phyloP scores from a whole-genome alignment of 2,888 invertebrate species.

The Lasius fuliginosus region DNA sequence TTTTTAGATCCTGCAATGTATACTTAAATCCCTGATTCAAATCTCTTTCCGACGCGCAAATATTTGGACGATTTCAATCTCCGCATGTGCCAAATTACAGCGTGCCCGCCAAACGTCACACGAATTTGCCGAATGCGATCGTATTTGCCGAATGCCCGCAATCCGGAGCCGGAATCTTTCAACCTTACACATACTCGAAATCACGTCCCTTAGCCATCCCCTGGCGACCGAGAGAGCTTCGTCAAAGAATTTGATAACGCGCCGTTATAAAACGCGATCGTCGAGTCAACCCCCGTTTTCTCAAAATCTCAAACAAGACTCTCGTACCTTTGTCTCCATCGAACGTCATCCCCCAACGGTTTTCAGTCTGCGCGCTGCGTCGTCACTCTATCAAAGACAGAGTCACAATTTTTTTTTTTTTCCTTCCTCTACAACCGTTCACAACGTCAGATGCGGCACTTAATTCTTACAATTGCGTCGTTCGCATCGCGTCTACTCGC shows the following conservation, averaged over 20 bases:
- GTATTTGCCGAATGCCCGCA: not conserved
- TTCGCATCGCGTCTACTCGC: not conserved
- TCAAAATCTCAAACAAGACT: not conserved
- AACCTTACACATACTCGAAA: not conserved
- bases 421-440: not conserved
- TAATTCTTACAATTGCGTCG: not conserved
- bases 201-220: not conserved
- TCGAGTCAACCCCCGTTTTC: not conserved
- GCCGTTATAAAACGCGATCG: not conserved
- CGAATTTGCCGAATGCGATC: not conserved
- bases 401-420: conserved; percentile 6
- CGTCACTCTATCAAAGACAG: not conserved
- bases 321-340: conserved; percentile 78
- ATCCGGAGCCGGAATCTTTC: not conserved
- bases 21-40: conserved; percentile 16
- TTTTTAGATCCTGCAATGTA: not conserved
- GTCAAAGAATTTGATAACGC: not conserved
- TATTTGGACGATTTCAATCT: conserved; percentile 34
- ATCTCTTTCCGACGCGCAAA: not conserved
- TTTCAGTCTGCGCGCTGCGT: conserved; percentile 9
- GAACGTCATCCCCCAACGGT: conserved; percentile 80
- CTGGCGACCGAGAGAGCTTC: not conserved
- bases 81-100: conserved; percentile 7
- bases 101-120: not conserved
- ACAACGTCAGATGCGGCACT: conserved; percentile 9